Evolutionary conservation across 2,888 invertebrate species (phyloP).

Genomic region (Agrochola lota): DNA sequence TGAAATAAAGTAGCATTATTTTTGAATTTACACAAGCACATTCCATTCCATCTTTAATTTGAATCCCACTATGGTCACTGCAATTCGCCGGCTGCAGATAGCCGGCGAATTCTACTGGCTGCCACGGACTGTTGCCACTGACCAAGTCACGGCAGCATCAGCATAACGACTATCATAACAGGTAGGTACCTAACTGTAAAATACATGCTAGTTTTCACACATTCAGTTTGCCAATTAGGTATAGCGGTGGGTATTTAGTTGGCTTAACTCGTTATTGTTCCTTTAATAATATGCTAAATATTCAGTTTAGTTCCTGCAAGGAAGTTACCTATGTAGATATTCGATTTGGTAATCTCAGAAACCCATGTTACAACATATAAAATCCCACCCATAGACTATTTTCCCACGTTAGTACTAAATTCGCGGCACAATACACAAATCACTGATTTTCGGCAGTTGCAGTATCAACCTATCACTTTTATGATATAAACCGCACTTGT

Average conservation of each 20-base stretch:
- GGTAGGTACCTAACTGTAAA: neutral
- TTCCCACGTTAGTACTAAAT: slow-evolving; percentile 29
- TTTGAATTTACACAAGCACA: neutral
- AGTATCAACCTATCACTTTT: slow-evolving; percentile 84
- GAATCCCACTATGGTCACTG: neutral
- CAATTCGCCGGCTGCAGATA: no score
- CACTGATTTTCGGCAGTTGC: slow-evolving; percentile 58
- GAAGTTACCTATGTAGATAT: neutral
- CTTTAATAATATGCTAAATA: neutral
- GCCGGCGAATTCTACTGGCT: no score
- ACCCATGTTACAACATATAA: neutral
- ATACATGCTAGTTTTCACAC: neutral
- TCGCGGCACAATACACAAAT: slow-evolving; percentile 21
- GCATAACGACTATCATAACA: neutral
- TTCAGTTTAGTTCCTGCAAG: neutral
- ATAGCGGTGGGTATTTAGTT: neutral
- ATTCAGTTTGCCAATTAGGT: neutral
- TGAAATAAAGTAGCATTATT: neutral
- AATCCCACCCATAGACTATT: slow-evolving; percentile 12
- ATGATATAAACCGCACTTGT: slow-evolving; percentile 64
- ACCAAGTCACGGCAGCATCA: neutral
- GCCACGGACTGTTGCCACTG: neutral
- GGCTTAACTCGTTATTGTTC: neutral
- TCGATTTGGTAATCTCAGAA: neutral
- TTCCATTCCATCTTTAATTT: neutral